Base-by-base conservation (phyloP, 2,888 invertebrate genomes). In the Mesorhabditis belari region DNA sequence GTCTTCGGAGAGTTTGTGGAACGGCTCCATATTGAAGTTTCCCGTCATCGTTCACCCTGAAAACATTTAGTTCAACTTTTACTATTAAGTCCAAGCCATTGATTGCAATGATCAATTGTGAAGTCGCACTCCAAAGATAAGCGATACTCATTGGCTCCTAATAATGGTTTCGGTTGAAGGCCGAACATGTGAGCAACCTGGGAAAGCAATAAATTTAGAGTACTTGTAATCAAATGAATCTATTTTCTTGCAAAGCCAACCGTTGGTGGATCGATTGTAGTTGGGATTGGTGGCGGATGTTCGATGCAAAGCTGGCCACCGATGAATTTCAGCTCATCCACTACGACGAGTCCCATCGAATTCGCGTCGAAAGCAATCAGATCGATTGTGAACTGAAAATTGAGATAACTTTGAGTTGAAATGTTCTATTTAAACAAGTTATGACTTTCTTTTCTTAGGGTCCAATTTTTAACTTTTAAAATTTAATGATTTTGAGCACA, bases 301-400 rank as follows among this genome's bases (percentile, higher is more conserved):
- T 76, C 74, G 17, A 66, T 59, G 63, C 76, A 76, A 5, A 76
- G 55, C 6, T 67, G 65, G 26, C 73, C 59, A 19, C 63, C 74
- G 9, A 52, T 52, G 51, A 69, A 58, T 44, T 55, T 49, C 21
- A 74, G 62, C 49, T 72, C 65, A 12, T 70, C 67, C 27, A 77
- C 63, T 0, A 68, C 77, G 2, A 77, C 62, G 5, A 78, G 50
- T 3, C 77, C 76, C 9, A 73, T 68, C 4, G 66, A 57, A 24
- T 69, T 70, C n/a, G 62, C 64, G 55, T 77, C 76, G 59, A 79
- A 76, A 12, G 74, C 69, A 35, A 79, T 77, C 27, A 79, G 70
- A 58, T 72, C 75, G 55, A 79, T 64, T 2, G 77, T 71, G 62
- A 79, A 79, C 70, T 80, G 57, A 57, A 74, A 61, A n/a, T 55